Evolutionary conservation across 2,888 invertebrate species (phyloP).

Genomic region (Eremobia ochroleuca): DNA sequence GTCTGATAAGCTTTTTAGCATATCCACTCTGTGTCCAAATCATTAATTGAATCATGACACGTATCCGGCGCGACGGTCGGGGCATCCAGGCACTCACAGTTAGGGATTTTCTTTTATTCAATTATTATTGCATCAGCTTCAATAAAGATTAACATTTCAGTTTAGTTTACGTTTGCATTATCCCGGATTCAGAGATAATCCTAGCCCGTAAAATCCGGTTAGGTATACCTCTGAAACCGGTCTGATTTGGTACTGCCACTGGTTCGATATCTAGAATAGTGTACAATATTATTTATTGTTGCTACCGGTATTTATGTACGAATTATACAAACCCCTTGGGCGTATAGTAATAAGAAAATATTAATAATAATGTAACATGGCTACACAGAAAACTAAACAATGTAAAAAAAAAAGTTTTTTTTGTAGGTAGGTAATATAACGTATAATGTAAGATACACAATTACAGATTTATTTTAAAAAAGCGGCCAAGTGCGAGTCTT

Average conservation of each 20-base stretch:
- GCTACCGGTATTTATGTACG: neutral
- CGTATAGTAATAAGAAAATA: neutral
- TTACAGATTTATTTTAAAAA: no score
- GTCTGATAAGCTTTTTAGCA: neutral
- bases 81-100: neutral
- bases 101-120: neutral
- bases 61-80: neutral
- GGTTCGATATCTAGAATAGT: neutral
- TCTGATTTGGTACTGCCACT: neutral
- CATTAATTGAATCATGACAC: no score
- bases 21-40: neutral
- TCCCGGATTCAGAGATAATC: neutral
- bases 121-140: neutral
- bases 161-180: neutral
- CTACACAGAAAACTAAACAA: no score
- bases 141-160: neutral
- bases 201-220: no score
- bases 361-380: neutral
- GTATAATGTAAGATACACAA: no score
- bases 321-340: neutral
- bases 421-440: no score
- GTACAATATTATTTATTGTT: neutral
- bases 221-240: neutral
- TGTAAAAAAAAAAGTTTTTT: no score
- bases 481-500: no score